phyloP scores from a whole-genome alignment of 2,888 invertebrate genomes.

The Heliconius charithonia region DNA sequence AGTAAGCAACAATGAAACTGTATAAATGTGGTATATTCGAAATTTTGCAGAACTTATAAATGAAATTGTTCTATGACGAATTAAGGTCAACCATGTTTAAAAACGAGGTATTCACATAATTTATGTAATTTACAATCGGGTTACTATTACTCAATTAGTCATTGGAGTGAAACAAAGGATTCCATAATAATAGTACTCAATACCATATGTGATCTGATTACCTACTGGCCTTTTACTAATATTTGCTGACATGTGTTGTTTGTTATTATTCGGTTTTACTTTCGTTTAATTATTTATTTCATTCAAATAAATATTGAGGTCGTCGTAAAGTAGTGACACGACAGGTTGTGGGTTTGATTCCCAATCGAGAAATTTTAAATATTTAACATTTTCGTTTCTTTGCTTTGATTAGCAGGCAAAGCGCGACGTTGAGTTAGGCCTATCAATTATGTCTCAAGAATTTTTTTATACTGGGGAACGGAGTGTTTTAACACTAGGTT shows the following conservation, averaged over 20 bases:
- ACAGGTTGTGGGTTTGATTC: no score
- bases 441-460: no score
- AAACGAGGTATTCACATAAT: slow-evolving; percentile 42
- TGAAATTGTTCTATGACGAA: slow-evolving; percentile 68
- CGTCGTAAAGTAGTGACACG: no score
- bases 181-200: slow-evolving; percentile 45
- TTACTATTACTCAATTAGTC: slow-evolving; percentile 62
- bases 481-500: no score
- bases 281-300: background rate
- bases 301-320: no score
- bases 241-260: slow-evolving; percentile 21
- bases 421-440: no score
- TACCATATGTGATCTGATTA: slow-evolving; percentile 44
- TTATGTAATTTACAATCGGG: slow-evolving; percentile 50
- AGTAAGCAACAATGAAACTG: slow-evolving; percentile 6
- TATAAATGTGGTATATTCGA: slow-evolving; percentile 14
- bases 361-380: no score
- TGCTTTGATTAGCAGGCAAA: no score
- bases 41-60: slow-evolving; percentile 58
- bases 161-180: slow-evolving; percentile 52
- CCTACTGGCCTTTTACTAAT: slow-evolving; percentile 44
- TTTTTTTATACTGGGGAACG: no score
- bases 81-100: slow-evolving; percentile 50
- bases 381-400: no score
- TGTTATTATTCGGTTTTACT: background rate